Percentiles rank a stretch among this genome's conserved stretches.
Evolutionary conservation across 2,888 invertebrate genomes (phyloP).

Genomic region (Parascotia fuliginaria): DNA sequence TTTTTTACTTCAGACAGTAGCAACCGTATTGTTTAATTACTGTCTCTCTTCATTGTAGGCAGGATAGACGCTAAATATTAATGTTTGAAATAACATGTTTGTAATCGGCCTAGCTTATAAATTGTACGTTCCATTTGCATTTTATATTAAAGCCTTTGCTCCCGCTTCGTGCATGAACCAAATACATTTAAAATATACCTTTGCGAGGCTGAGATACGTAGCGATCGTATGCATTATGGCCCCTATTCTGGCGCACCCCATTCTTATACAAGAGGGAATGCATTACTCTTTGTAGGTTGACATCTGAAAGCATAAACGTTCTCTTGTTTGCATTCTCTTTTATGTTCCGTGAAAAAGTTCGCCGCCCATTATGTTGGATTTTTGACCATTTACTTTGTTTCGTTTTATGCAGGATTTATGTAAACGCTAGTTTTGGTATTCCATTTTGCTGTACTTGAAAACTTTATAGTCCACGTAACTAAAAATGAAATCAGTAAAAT

Average conservation of each 20-base stretch:
- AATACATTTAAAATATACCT: constrained; percentile 37
- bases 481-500: no score
- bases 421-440: background rate
- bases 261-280: constrained; percentile 57
- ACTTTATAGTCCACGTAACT: no score
- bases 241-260: constrained; percentile 38
- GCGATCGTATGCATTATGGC: constrained; percentile 40
- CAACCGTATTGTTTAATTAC: no score
- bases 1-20: no score
- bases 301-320: constrained; percentile 53
- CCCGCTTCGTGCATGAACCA: constrained; percentile 32
- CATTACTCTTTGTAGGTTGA: constrained; percentile 63
- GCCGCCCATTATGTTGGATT: constrained; percentile 35
- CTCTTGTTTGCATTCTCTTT: constrained; percentile 51
- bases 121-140: background rate
- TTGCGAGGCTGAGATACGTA: constrained; percentile 21
- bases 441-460: background rate
- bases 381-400: constrained; percentile 28
- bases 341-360: constrained; percentile 41
- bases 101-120: no score
- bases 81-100: no score
- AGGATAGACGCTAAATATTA: no score
- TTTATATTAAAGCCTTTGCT: constrained; percentile 1
- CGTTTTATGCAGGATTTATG: constrained; percentile 1
- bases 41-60: no score